These are phyloP conservation scores for Pammene aurita DNA, from an alignment of 2,888 invertebrate species.

Conservation along the genomic window DNA sequence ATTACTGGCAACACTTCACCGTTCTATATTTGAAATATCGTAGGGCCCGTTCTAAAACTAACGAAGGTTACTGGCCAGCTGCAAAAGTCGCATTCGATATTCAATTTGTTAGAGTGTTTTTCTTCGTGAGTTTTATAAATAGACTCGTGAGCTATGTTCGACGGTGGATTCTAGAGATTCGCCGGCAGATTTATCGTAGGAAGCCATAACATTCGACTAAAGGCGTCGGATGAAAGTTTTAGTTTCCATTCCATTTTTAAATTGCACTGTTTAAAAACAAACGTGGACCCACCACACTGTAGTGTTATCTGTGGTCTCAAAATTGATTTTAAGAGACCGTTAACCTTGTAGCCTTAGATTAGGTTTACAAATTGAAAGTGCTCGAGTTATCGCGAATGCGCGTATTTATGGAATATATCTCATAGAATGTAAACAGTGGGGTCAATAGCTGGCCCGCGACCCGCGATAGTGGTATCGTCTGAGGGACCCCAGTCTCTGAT, in stretches of 20 bases:
- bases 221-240: conserved; percentile 76
- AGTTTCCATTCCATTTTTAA: conserved; percentile 72
- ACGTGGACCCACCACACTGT: conserved; percentile 30
- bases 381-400: conserved; percentile 64
- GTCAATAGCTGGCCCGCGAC: conserved; percentile 81
- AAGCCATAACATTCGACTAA: conserved; percentile 72
- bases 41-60: conserved; percentile 34
- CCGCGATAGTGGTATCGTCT: conserved; percentile 76
- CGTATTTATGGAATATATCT: conserved; percentile 61
- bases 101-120: conserved; percentile 65
- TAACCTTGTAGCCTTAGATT: conserved; percentile 71
- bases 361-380: conserved; percentile 71
- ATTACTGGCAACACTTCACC: conserved; percentile 61
- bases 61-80: conserved; percentile 54
- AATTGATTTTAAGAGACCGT: conserved; percentile 75
- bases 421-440: conserved; percentile 73
- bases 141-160: conserved; percentile 69
- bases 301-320: conserved; percentile 48
- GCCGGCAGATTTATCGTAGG: conserved; percentile 76
- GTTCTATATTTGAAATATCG: conserved; percentile 66
- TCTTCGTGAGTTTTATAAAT: conserved; percentile 69
- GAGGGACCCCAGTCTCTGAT: conserved; percentile 75
- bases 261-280: conserved; percentile 64
- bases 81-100: conserved; percentile 56
- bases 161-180: conserved; percentile 70